Evolutionary conservation across 2,888 invertebrate species (phyloP).

Genomic region (Metellina segmentata): DNA sequence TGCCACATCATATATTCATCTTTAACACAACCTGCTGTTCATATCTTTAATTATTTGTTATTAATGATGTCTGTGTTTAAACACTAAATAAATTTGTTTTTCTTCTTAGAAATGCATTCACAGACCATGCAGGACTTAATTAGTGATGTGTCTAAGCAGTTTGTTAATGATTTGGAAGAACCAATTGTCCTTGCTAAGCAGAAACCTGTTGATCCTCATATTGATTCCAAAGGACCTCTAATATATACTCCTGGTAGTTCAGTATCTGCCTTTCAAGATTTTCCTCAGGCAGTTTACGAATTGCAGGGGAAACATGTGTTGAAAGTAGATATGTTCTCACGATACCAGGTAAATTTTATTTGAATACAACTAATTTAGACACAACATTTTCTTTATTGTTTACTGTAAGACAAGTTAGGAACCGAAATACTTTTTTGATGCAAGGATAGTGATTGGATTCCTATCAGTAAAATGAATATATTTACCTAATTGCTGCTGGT

Average conservation of each 20-base stretch:
- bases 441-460: no score
- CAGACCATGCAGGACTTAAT: conserved; percentile 69
- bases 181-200: conserved; percentile 52
- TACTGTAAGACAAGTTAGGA: no score
- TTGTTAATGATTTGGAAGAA: conserved; percentile 62
- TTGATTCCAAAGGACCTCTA: conserved; percentile 57
- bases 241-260: conserved; percentile 33
- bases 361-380: no score
- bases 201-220: conserved; percentile 61
- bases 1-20: no score
- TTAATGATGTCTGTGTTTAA: no score
- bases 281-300: conserved; percentile 43
- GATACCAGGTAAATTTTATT: conserved; percentile 84
- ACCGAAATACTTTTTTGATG: no score
- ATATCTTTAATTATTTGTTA: no score
- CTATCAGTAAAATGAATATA: no score
- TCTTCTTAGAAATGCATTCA: conserved; percentile 48
- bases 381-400: no score
- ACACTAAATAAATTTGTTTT: not conserved
- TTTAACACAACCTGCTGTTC: no score
- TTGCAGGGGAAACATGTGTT: conserved; percentile 90
- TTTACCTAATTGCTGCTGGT: no score
- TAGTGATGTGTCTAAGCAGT: conserved; percentile 60
- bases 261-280: conserved; percentile 8
- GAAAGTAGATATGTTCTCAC: conserved; percentile 91